Evolutionary conservation across 2,797 vertebrate species (phyloP), one percentile per base, ranked within the genome.

Genomic region (Anomalospiza imberbis): DNA sequence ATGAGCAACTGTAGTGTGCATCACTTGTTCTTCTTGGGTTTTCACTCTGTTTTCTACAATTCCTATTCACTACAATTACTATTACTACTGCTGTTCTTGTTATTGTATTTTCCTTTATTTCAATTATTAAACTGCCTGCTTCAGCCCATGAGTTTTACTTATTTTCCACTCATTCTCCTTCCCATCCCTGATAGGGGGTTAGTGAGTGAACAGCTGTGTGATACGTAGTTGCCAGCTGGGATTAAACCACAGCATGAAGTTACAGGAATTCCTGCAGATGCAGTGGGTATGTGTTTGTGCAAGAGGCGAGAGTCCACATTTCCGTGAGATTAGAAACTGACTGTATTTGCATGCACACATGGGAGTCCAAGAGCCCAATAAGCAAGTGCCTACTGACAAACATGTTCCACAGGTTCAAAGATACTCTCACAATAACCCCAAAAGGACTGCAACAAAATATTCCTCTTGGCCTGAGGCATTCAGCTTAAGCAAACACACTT

Each of bases 151-250:
- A 47, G 26, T 66, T 77, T 53, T 34, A 42, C 4, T 40, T 77
- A 47, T 67, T 58, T 53, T 5, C 2, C n/a, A 34, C 26, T 36
- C 29, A 42, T 9, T 54, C 40, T 53, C 34, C 47, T 78, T 34
- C 45, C 45, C 45, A 65, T 10, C 24, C 21, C 18, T 42, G 60
- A 42, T 5, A 61, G 9, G 28, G 9, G 10, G 19, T 54, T 34
- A 32, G 8, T 34, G 31, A 66, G 26, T 12, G 12, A 72, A 19
- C 15, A 34, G 18, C n/a, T 58, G 34, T 0, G 0, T 7, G 8
- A 15, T 47, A 57, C 1, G 6, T 13, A 58, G 21, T 14, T 78
- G 31, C 21, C 40, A 78, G 25, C 25, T 66, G 26, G 17, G n/a
- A 89, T 40, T 65, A 71, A 83, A 53, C 6, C 17, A 38, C 1